Base-by-base conservation (phyloP, 2,113 vertebrate species). In the Oplegnathus fasciatus region DNA sequence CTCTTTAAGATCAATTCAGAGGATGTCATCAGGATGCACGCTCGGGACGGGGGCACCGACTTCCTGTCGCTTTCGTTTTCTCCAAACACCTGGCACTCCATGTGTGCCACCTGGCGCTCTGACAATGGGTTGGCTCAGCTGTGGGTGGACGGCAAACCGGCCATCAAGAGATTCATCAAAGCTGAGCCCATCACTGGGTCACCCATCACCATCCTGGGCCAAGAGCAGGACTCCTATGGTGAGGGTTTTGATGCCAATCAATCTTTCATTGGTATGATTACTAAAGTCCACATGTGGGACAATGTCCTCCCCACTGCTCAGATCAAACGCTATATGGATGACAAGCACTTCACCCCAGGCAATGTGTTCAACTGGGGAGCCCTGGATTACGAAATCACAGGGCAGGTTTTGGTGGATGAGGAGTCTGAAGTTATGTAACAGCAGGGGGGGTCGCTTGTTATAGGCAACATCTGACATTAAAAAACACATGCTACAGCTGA, bases 231-330 rank as follows among this genome's bases (percentile, higher is more conserved):
- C 42, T 2, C 1, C 1, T 84, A 82, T 15, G 85, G 86, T 1
- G 68, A 79, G 2, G 42, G 34, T 1, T 92, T 92, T 10, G 64
- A 83, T 9, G 17, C 3, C 6, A 2, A 0, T 4, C 80, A 88
- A 40, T 85, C 71, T 11, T 92, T 90, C 48, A 26, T 90, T 11
- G 86, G 90, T 24, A 78, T 81, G 85, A 72, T 92, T 30, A 82
- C 82, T 4, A 30, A 80, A 22, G 9, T 94, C 10, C 88, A 94
- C 74, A 77, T 88, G 88, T 92, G 86, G 91, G 74, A 93, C 79
- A 26, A 68, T 0, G 54, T 85, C 9, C 24, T 88, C 28, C n/a
- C 88, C 24, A 8, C 46, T 1, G 1, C 3, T 34, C 78, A 93
- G 67, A 71, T 93, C 61, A 58, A 58, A 30, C 26, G 2, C 18